phyloP scores from a whole-genome alignment of 1,140 invertebrate genomes.

The Brachionus koreanus region DNA sequence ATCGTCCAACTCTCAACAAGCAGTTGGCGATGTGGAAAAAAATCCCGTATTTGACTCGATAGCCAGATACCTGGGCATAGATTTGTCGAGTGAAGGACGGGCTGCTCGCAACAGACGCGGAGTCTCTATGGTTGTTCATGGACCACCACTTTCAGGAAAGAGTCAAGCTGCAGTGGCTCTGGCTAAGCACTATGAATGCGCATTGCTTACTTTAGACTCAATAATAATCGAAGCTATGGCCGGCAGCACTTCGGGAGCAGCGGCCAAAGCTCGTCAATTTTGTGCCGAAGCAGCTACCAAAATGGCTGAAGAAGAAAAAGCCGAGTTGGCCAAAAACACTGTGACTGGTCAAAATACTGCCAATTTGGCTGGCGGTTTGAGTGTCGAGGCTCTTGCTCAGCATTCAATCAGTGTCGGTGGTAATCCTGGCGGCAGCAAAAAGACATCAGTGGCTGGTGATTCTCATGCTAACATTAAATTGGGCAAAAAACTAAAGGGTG shows the following conservation, averaged over 20 bases:
- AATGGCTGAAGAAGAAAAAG: constrained; percentile 52
- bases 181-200: constrained; percentile 56
- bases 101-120: constrained; percentile 57
- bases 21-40: constrained; percentile 57
- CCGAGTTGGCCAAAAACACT: constrained; percentile 48
- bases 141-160: constrained; percentile 55
- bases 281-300: constrained; percentile 55
- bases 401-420: constrained; percentile 49
- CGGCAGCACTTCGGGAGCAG: constrained; percentile 53
- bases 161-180: constrained; percentile 50
- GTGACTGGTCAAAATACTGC: background rate
- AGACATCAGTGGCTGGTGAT: constrained; percentile 46
- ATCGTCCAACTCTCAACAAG: constrained; percentile 29
- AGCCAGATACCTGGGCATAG: constrained; percentile 57
- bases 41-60: constrained; percentile 58
- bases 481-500: constrained; percentile 45
- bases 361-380: constrained; percentile 50
- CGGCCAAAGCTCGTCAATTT: constrained; percentile 52
- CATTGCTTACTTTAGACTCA: constrained; percentile 55
- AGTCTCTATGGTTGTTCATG: constrained; percentile 57
- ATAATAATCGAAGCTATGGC: constrained; percentile 57
- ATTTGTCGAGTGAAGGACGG: constrained; percentile 56
- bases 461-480: constrained; percentile 52
- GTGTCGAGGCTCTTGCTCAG: constrained; percentile 55
- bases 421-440: constrained; percentile 37